phyloP scores from a whole-genome alignment of 2,888 invertebrate genomes.

The Nemurella pictetii region DNA sequence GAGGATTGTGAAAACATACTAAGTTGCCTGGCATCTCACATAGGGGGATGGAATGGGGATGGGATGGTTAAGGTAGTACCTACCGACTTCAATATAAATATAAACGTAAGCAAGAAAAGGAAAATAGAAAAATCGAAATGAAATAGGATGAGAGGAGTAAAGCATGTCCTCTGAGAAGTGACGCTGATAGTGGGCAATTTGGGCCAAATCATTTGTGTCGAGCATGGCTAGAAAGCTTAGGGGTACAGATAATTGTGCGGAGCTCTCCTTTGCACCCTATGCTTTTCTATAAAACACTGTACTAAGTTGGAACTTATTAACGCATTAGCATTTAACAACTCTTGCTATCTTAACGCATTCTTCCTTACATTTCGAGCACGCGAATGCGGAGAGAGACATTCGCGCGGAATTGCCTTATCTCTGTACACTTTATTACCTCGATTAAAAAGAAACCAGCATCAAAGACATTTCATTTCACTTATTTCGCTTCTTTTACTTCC shows the following conservation, averaged over 20 bases:
- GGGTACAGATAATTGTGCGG: background rate
- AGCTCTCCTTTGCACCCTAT: background rate
- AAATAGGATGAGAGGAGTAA: background rate
- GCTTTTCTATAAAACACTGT: conserved; percentile 3
- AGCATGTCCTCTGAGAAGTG: background rate
- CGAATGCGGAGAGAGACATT: background rate
- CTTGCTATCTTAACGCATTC: conserved; percentile 20
- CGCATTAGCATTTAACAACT: conserved; percentile 24
- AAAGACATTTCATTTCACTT: background rate
- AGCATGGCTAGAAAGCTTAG: conserved; percentile 12
- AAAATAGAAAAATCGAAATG: conserved; percentile 1
- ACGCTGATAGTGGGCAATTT: background rate
- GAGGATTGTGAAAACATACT: background rate
- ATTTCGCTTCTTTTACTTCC: background rate
- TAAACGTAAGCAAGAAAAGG: background rate
- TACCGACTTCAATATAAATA: too few species aligned
- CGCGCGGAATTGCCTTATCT: background rate
- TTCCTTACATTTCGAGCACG: background rate
- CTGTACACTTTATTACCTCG: background rate
- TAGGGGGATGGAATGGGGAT: too few species aligned
- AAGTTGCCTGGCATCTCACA: background rate
- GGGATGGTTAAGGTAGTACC: too few species aligned
- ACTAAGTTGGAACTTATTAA: conserved; percentile 13
- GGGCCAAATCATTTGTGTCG: conserved; percentile 10
- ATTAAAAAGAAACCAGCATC: background rate